Evolutionary conservation across 2,888 invertebrate genomes (phyloP).

Genomic region (Tachina grossa): DNA sequence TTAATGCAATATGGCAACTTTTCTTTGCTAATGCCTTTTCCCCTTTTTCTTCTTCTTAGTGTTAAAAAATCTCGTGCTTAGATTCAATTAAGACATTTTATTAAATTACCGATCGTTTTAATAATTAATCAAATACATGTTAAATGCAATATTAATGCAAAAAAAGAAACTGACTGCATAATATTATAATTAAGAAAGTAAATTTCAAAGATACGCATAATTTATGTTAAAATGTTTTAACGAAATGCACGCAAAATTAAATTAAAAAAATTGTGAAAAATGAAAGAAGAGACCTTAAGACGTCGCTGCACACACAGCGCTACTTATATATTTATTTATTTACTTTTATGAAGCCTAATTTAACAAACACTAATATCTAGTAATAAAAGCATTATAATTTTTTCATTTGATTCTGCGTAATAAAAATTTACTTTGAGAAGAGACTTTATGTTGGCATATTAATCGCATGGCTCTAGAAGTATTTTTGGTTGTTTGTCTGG

Average conservation of each 20-base stretch:
- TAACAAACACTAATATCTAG: slow-evolving; percentile 13
- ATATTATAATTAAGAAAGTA: slow-evolving; percentile 1
- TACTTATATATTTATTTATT: background rate
- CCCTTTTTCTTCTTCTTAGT: no score
- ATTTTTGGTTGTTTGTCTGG: slow-evolving; percentile 23
- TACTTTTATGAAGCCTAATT: slow-evolving; percentile 3
- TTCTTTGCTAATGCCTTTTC: no score
- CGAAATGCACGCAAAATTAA: slow-evolving; percentile 2
- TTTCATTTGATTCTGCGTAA: background rate
- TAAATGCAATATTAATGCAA: background rate
- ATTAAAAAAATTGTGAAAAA: background rate
- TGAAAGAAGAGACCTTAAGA: background rate
- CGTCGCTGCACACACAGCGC: background rate
- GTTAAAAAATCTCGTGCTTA: no score
- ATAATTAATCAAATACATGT: no score
- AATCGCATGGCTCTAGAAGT: background rate
- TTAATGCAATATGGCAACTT: no score
- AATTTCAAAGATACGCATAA: background rate
- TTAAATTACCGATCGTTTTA: no score
- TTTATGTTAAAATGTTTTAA: background rate
- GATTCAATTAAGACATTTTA: no score
- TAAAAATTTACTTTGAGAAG: background rate
- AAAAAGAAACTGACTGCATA: slow-evolving; percentile 1
- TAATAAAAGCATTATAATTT: background rate
- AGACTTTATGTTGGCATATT: background rate